Evolutionary conservation across 2,888 invertebrate species (phyloP).

Genomic region (Hypomecis punctinalis): DNA sequence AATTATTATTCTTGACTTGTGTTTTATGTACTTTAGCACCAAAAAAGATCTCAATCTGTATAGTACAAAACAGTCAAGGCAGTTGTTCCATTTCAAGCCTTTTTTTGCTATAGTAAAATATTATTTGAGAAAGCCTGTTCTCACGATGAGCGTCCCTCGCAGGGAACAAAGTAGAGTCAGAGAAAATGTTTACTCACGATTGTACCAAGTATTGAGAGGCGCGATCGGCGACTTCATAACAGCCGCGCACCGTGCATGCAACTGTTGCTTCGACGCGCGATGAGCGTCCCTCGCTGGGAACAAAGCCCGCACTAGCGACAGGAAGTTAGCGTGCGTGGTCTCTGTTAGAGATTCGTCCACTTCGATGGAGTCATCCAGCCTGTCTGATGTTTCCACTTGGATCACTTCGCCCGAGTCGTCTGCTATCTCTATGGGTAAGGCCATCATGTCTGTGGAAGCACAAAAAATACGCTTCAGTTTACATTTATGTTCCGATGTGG

Average conservation of each 20-base stretch:
- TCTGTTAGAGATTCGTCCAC: conserved; percentile 86
- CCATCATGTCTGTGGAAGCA: conserved; percentile 89
- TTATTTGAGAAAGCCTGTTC: too few relatives aligned
- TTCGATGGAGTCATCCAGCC: conserved; percentile 51
- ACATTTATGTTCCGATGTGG: not conserved
- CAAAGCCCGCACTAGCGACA: conserved; percentile 94
- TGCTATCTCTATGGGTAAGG: conserved; percentile 90
- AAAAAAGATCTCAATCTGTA: too few relatives aligned
- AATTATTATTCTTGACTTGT: too few relatives aligned
- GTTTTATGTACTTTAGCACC: too few relatives aligned
- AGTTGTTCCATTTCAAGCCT: too few relatives aligned
- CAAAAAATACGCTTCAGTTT: not conserved
- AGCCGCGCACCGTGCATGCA: conserved; percentile 89
- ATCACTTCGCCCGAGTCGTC: conserved; percentile 81
- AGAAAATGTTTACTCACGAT: too few relatives aligned
- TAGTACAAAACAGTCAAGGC: too few relatives aligned
- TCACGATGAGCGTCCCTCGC: too few relatives aligned
- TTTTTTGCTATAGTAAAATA: too few relatives aligned
- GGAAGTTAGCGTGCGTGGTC: conserved; percentile 93
- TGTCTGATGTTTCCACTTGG: conserved; percentile 61
- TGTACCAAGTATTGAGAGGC: conserved; percentile 92
- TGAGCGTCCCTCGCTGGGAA: conserved; percentile 94
- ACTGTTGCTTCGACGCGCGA: conserved; percentile 90
- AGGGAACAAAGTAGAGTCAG: too few relatives aligned
- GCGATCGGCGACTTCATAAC: conserved; percentile 93